Conservation (phyloP, 2,113 vertebrate species). For the Coturnix japonica region DNA sequence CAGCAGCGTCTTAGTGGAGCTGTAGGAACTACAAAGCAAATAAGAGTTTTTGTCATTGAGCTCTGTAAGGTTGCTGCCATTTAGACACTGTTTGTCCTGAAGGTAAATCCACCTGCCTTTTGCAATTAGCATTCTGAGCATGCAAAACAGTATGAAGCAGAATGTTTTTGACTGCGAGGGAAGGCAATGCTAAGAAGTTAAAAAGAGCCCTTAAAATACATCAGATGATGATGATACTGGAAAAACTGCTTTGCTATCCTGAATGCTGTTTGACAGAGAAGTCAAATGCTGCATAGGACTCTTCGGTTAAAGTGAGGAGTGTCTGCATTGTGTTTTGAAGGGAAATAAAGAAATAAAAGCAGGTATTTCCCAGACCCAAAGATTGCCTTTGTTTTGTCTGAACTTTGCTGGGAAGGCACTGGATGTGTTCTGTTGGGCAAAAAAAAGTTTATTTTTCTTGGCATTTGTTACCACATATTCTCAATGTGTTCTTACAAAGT, state of each 20-base stretch:
- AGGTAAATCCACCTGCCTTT: not conserved
- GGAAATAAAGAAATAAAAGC: not conserved
- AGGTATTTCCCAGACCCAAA: not conserved
- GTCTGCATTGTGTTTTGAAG: not conserved
- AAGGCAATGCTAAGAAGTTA: not conserved
- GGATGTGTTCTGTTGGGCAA: conserved; percentile 4
- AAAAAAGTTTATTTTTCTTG: not conserved
- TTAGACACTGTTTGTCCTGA: not conserved
- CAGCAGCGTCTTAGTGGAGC: not conserved
- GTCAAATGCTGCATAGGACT: not conserved
- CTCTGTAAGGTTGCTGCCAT: not conserved
- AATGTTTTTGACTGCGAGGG: not conserved
- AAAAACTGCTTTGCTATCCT: not conserved
- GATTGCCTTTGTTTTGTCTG: conserved; percentile 10
- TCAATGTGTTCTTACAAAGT: not conserved
- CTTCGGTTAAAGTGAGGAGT: not conserved
- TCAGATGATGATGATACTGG: not conserved
- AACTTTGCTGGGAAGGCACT: not conserved
- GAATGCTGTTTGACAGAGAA: not conserved
- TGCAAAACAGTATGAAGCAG: not conserved
- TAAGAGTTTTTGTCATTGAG: not conserved
- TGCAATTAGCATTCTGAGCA: not conserved
- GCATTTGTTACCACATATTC: not conserved
- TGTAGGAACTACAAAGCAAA: not conserved
- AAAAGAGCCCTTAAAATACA: not conserved